Evolutionary conservation across 2,888 invertebrate genomes (phyloP), one percentile per base, ranked within the genome.

Genomic region (Pardosa pseudoannulata): DNA sequence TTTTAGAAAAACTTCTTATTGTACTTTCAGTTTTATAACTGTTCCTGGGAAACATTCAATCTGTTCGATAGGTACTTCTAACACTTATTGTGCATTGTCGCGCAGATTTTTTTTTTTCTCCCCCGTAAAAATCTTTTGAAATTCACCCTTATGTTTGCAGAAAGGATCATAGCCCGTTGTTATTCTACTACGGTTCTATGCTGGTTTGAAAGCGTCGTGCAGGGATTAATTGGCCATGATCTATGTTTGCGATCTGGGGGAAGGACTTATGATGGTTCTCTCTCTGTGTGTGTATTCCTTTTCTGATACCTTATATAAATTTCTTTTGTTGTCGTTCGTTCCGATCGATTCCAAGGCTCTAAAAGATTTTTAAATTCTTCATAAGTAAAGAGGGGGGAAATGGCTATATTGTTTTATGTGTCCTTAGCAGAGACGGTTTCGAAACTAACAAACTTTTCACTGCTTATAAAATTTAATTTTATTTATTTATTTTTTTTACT

Each of bases 71-170:
- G 5, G 19, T 56, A 56, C 9, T 56, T 56, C 19, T 56, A 56
- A 56, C 23, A 56, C 23, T 23, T 46, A 16, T 16, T 23, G 56
- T 23, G 23, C 56, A 23, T 56, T 23, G 56, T 23, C 56, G 56
- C 56, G 23, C 3, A 23, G 19, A 1, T 56, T 56, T 56, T 56
- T 56, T 56, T 56, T 23, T 56, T 19, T 56, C n/a, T n/a, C n/a
- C n/a, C n/a, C n/a, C n/a, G n/a, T n/a, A n/a, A 23, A 16, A 16
- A 56, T 56, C 81, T 70, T 81, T 56, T 46, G 29, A 74, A 56
- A 68, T 74, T 81, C 81, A 74, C 81, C 74, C 56, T 28, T 39
- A 36, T 81, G 81, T 81, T 81, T 81, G 68, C 81, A 62, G 56
- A 74, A 74, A 67, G 74, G 81, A 81, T 81, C 74, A 81, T 67